Base-by-base conservation (phyloP, 2,888 invertebrate genomes). In the Himalopsyche kuldschensis region DNA sequence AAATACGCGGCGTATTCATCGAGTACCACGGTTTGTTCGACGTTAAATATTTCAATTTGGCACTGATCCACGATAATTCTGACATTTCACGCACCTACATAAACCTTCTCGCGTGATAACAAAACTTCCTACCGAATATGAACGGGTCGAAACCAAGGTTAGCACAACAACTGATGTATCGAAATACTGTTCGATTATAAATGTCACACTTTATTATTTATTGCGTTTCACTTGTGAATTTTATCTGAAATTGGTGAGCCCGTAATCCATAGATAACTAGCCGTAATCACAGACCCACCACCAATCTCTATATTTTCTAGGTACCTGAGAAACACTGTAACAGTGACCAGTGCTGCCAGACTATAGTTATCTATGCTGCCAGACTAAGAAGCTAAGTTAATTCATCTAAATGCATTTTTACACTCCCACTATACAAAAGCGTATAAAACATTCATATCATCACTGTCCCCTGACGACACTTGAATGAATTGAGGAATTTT, bases 11-110 rank as follows among this genome's bases (percentile, higher is more conserved):
- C 63, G 80, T 77, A 69, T 78, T 80, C 79, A 48, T 80, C 55
- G 69, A 77, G 24, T 77, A 79, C 48, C 76, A 55, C 76, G 80
- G 83, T 80, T 69, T 80, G 80, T 83, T 77, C 79, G 77, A 82
- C 69, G 79, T 79, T 78, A 79, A 80, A 83, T 81, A 81, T 80
- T 69, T 84, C 48, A 84, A 82, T 82, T 89, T 91, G 90, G 90
- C 91, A 90, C 88, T 86, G 89, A 88, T 90, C 90, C 90, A 91
- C 89, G 88, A 89, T 90, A 90, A 90, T 89, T 90, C 90, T 91
- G 91, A 91, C 91, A 89, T 90, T 90, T 90, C 90, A 90, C 89
- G 82, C 78, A 82, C 48, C 82, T 82, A 84, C 80, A 75, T 77
- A 79, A 82, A 82, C 47, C 80, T 80, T 77, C 76, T 82, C 69